phyloP scores from a whole-genome alignment of 2,113 vertebrate genomes.

The Anser cygnoides region DNA sequence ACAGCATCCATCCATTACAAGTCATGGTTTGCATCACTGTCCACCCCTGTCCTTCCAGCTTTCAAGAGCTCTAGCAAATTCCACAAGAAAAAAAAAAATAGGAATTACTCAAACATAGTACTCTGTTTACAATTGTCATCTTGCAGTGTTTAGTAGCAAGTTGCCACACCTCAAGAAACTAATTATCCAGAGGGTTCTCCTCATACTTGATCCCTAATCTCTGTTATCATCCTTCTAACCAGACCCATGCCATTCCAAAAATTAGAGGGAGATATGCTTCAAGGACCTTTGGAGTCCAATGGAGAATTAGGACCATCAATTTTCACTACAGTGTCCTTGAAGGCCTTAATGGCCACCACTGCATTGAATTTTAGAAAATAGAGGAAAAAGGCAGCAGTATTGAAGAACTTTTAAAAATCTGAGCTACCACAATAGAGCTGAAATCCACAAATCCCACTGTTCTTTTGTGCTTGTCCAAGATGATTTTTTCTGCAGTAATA shows the following conservation, averaged over 20 bases:
- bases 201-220: too few species aligned
- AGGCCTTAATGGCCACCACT: neutral
- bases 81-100: neutral
- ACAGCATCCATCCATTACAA: neutral
- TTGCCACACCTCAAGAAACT: neutral
- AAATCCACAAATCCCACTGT: neutral
- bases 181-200: neutral
- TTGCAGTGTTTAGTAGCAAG: neutral
- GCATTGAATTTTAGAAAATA: neutral
- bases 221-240: neutral
- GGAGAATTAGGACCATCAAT: neutral
- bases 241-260: neutral
- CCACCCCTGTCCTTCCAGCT: neutral
- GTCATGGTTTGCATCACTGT: neutral
- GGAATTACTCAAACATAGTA: fast-evolving
- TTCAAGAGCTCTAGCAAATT: neutral
- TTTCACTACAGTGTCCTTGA: neutral
- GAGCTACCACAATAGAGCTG: neutral
- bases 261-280: neutral
- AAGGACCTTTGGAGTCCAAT: neutral
- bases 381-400: neutral
- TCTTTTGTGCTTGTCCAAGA: neutral
- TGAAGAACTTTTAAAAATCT: neutral
- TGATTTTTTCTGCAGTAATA: neutral
- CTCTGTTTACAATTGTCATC: neutral